Conservation (phyloP, 2,797 vertebrate species). For the Megaceryle alcyon region DNA sequence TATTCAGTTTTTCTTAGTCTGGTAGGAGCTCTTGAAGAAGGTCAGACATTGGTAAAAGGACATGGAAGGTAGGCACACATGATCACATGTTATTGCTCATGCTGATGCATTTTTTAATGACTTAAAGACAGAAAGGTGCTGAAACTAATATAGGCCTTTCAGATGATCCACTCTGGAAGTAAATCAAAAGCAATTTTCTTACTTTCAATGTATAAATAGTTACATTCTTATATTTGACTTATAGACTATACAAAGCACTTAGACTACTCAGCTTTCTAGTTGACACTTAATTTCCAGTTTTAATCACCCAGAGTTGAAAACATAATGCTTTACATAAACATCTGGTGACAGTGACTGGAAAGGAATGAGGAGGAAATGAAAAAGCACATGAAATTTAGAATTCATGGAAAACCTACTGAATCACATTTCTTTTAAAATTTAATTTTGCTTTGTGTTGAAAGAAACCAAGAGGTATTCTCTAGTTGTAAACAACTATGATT, state of each 20-base stretch:
- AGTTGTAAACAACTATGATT: constrained; percentile 20
- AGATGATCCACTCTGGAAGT: background rate
- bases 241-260: background rate
- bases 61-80: background rate
- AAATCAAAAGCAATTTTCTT: background rate
- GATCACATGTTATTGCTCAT: background rate
- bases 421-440: background rate
- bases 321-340: background rate
- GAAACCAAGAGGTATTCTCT: background rate
- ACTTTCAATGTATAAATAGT: background rate
- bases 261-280: background rate
- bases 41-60: background rate
- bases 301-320: background rate
- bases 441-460: background rate
- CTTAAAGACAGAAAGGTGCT: background rate
- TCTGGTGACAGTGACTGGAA: constrained; percentile 15
- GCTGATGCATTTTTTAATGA: background rate
- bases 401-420: background rate
- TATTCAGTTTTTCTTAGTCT: background rate
- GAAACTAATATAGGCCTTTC: background rate
- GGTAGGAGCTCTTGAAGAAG: background rate
- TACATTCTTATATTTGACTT: background rate
- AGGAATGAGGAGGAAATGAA: background rate
- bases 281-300: background rate
- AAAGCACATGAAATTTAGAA: background rate